Conservation (phyloP, 1,140 invertebrate species). For the Listronotus bonariensis region DNA sequence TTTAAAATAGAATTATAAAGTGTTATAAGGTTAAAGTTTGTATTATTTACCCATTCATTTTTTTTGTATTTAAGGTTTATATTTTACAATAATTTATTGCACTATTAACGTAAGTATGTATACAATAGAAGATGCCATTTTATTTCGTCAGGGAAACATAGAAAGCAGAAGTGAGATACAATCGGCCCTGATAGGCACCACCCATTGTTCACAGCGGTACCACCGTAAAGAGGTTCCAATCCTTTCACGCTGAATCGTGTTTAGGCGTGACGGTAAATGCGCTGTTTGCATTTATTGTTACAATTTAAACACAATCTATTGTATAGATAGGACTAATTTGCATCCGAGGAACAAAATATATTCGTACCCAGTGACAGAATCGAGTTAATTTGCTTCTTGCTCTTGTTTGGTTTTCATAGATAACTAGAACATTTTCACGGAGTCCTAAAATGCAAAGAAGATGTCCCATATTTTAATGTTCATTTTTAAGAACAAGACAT, state of each 20-base stretch:
- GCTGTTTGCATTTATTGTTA: conserved; percentile 39
- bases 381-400: conserved; percentile 15
- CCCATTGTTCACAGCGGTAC: conserved; percentile 38
- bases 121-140: conserved; percentile 28
- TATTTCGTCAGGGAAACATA: conserved; percentile 19
- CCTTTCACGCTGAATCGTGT: conserved; percentile 40
- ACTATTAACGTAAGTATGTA: background rate
- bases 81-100: too few species aligned
- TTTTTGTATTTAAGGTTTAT: too few species aligned
- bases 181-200: conserved; percentile 40
- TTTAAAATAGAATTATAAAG: too few species aligned
- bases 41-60: too few species aligned
- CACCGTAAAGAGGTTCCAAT: conserved; percentile 31
- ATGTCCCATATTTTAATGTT: too few species aligned
- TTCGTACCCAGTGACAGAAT: conserved; percentile 16
- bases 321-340: conserved; percentile 34
- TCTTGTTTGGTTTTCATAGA: background rate
- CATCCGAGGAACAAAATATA: conserved; percentile 20
- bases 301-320: conserved; percentile 38
- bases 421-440: background rate
- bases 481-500: too few species aligned
- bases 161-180: conserved; percentile 27
- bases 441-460: too few species aligned
- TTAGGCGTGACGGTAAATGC: conserved; percentile 40
- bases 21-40: too few species aligned